Evolutionary conservation across 2,888 invertebrate species (phyloP).

Genomic region (Ophraella communa): DNA sequence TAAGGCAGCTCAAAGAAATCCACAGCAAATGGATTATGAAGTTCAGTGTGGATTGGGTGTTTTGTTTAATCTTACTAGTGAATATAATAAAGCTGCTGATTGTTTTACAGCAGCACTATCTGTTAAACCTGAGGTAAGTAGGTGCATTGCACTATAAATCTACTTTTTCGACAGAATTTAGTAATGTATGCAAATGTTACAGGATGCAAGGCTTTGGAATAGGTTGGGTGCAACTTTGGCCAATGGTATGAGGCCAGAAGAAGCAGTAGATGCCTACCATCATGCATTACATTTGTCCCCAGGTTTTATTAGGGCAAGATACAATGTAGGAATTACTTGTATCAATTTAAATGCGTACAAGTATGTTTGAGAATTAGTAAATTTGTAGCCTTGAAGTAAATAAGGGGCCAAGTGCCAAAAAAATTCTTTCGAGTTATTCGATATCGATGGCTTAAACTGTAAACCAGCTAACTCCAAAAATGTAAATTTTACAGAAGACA

Average conservation of each 20-base stretch:
- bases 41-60: constrained; percentile 95
- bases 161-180: background rate
- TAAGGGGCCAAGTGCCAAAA: too few relatives aligned
- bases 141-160: background rate
- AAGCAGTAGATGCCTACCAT: constrained; percentile 96
- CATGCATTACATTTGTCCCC: constrained; percentile 89
- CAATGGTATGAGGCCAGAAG: constrained; percentile 92
- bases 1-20: constrained; percentile 79
- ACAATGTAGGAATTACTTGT: constrained; percentile 97
- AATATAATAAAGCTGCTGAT: constrained; percentile 96
- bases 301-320: constrained; percentile 95
- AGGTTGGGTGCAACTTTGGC: constrained; percentile 96
- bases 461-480: too few relatives aligned
- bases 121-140: constrained; percentile 73
- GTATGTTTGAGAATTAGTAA: constrained; percentile 43
- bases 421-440: too few relatives aligned
- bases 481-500: too few relatives aligned
- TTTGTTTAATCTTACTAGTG: constrained; percentile 91
- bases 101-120: constrained; percentile 92
- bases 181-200: constrained; percentile 29
- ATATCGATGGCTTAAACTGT: too few relatives aligned
- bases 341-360: constrained; percentile 90
- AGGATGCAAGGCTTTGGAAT: constrained; percentile 96
- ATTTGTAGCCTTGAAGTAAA: too few relatives aligned
- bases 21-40: constrained; percentile 81